These are phyloP conservation scores for Acipenser oxyrinchus DNA, from an alignment of 2,797 vertebrate genomes.

Conservation along the genomic window DNA sequence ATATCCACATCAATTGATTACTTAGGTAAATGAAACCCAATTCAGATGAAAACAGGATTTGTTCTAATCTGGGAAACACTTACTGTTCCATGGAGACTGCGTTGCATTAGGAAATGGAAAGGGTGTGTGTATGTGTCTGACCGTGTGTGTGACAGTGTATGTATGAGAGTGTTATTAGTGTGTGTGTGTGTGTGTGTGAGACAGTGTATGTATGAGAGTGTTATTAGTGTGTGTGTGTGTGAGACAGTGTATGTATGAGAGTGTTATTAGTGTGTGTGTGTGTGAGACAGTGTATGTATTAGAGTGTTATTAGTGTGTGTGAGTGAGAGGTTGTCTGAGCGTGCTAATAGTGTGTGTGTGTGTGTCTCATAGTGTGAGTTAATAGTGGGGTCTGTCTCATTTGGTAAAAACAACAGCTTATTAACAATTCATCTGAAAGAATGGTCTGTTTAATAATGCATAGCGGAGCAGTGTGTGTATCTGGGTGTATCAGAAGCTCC, in stretches of 20 bases:
- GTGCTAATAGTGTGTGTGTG: too few species aligned
- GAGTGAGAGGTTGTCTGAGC: too few species aligned
- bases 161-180: background rate
- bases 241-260: background rate
- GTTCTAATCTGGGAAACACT: too few species aligned
- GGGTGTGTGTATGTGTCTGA: background rate
- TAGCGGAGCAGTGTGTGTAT: conserved; percentile 35
- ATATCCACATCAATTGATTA: too few species aligned
- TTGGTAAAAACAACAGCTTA: conserved; percentile 21
- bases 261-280: background rate
- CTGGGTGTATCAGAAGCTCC: conserved; percentile 22
- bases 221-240: too few species aligned
- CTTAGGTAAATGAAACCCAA: too few species aligned
- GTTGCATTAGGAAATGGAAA: too few species aligned
- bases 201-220: too few species aligned
- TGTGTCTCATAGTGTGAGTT: background rate
- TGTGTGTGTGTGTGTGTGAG: background rate
- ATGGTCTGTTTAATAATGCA: conserved; percentile 47
- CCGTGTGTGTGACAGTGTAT: background rate
- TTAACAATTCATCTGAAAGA: conserved; percentile 16
- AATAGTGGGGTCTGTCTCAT: background rate
- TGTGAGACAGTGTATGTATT: background rate
- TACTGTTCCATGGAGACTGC: too few species aligned
- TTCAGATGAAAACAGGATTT: too few species aligned
- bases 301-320: background rate